Evolutionary conservation across 2,888 invertebrate genomes (phyloP).

Genomic region (Sinodicranocentrus sp.): DNA sequence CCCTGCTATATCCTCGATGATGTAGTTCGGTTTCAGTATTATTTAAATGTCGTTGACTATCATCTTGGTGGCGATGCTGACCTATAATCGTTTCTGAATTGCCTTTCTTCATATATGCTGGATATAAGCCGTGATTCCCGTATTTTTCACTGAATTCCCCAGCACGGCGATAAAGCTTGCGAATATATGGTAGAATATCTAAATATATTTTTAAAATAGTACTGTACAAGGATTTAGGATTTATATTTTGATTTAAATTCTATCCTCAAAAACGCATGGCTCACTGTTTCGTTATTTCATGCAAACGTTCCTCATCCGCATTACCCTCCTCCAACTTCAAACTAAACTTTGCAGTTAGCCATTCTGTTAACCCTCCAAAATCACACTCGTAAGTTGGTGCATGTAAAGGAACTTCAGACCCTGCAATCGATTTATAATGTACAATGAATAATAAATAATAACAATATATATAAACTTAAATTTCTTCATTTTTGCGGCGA

Average conservation of each 20-base stretch:
- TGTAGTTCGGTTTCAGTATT: background rate
- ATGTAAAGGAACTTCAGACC: constrained; percentile 68
- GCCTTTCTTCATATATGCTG: constrained; percentile 60
- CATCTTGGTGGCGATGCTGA: background rate
- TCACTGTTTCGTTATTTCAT: constrained; percentile 58
- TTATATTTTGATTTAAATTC: too few species aligned
- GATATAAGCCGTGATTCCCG: constrained; percentile 70
- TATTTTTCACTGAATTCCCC: constrained; percentile 70
- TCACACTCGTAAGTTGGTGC: constrained; percentile 72
- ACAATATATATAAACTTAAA: background rate
- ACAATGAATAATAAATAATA: too few species aligned
- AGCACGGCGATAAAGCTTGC: constrained; percentile 72
- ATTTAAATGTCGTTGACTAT: background rate
- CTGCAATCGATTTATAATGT: too few species aligned
- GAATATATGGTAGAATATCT: constrained; percentile 38
- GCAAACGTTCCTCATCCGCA: constrained; percentile 47
- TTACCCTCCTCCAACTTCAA: constrained; percentile 22
- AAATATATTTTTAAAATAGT: background rate
- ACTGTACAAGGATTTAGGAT: background rate
- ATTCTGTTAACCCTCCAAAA: constrained; percentile 59
- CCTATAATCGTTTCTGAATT: too few species aligned
- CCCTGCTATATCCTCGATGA: constrained; percentile 27
- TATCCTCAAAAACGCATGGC: too few species aligned
- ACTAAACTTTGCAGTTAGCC: constrained; percentile 54
- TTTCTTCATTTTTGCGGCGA: background rate